Percentiles rank a stretch among this genome's conserved stretches.
These are phyloP conservation scores for Diarsia rubi DNA, from an alignment of 2,888 invertebrate genomes.

Conservation along the genomic window DNA sequence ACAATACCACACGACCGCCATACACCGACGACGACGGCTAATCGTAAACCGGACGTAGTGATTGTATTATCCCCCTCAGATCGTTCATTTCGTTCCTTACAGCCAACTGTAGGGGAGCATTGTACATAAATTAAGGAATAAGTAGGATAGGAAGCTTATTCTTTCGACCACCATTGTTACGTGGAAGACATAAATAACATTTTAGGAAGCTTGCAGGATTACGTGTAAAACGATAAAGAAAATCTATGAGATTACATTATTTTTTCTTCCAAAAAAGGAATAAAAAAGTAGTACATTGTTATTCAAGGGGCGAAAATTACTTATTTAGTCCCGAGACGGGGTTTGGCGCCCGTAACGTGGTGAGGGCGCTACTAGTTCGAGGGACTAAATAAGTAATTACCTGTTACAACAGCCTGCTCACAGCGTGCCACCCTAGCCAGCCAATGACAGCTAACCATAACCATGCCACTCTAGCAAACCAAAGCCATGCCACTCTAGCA, in stretches of 20 bases:
- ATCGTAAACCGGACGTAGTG: slow-evolving; percentile 38
- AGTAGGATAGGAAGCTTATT: background rate
- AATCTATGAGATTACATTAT: background rate
- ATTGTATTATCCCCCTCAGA: slow-evolving; percentile 50
- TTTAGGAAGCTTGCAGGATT: background rate
- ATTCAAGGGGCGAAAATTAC: too few species aligned
- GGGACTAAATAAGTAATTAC: too few species aligned
- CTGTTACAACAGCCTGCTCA: too few species aligned
- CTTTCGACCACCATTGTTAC: slow-evolving; percentile 5
- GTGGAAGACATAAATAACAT: slow-evolving; percentile 14
- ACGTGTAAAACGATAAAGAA: slow-evolving; percentile 16
- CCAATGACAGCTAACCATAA: too few species aligned
- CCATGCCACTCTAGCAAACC: too few species aligned
- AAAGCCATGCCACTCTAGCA: too few species aligned
- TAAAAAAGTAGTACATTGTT: too few species aligned
- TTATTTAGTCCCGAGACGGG: too few species aligned
- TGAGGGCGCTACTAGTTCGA: too few species aligned
- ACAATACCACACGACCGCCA: background rate
- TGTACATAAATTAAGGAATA: slow-evolving; percentile 29
- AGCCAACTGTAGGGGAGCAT: slow-evolving; percentile 20
- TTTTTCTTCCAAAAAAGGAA: background rate
- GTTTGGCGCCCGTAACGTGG: too few species aligned
- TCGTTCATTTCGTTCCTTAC: slow-evolving; percentile 30
- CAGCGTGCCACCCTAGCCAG: too few species aligned
- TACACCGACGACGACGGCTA: background rate